Evolutionary conservation across 2,888 invertebrate species (phyloP), one percentile per base, ranked within the genome.

Genomic region (Drosophila rubida): DNA sequence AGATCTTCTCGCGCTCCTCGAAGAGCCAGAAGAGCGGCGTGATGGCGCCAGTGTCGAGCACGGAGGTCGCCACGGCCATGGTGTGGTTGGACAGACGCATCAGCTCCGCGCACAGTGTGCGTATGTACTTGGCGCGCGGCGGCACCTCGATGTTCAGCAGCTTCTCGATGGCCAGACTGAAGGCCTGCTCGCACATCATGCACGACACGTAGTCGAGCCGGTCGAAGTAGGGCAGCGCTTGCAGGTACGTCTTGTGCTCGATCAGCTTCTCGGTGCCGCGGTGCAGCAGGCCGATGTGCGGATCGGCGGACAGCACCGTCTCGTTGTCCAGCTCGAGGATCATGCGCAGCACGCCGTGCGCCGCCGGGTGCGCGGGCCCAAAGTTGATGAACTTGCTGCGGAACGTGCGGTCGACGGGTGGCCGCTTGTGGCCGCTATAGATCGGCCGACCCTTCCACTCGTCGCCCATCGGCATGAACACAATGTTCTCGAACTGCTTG

Each of bases 21-120:
- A 97, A 97, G 89, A 97, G 93, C 97, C 97, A 98, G 91, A 98
- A 97, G 87, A 97, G 95, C 0, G 97, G 97, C 0, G 97, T 97
- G 75, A 98, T 95, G 4, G 95, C 97, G 19, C 97, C 97, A 19
- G 96, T 94, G 88, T 98, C 97, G 13, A 98, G 92, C 19, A 95
- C 93, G 66, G 96, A 95, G 0, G 96, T 94, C 0, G 95, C 94
- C 42, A 96, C 91, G 54, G 95, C 95, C 92, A 97, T 94, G 53
- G 95, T 92, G 90, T 98, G 97, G 91, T 97, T 98, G 55, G 95
- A 93, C 49, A 98, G 89, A 46, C 98, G 94, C 57, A 95, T 95
- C 11, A 97, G 90, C 92, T 98, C 97, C 13, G 93, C 93, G 91
- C 96, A 95, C 81, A 97, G 78, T 0, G 94, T 95, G 92, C 97